Conservation (phyloP, 2,888 invertebrate genomes). For the Tiliacea aurago region DNA sequence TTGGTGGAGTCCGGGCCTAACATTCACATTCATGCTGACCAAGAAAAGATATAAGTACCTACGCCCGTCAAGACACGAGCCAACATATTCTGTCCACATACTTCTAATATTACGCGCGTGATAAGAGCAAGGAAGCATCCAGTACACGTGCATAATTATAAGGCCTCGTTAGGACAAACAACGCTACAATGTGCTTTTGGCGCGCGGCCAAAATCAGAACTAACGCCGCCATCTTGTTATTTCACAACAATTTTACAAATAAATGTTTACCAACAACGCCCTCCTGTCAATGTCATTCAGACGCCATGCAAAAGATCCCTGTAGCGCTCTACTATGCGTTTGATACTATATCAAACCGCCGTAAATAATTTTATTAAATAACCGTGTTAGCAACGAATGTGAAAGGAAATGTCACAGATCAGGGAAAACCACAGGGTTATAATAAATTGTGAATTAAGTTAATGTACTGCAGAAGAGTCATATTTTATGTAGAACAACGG, state of each 20-base stretch:
- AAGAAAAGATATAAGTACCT: background rate
- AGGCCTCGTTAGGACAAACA: too few relatives aligned
- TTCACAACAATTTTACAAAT: too few relatives aligned
- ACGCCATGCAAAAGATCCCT: too few relatives aligned
- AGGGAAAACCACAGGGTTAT: constrained; percentile 24
- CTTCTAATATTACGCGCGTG: background rate
- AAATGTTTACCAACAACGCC: too few relatives aligned
- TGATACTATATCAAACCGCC: too few relatives aligned
- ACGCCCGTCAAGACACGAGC: background rate
- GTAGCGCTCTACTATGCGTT: too few relatives aligned
- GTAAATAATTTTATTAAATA: background rate
- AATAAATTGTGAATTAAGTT: constrained; percentile 45
- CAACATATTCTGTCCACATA: background rate
- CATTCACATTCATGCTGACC: background rate
- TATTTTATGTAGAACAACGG: constrained; percentile 32
- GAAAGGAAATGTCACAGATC: constrained; percentile 42
- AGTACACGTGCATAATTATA: background rate
- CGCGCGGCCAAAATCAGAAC: too few relatives aligned
- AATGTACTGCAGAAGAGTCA: constrained; percentile 29
- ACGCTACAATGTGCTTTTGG: too few relatives aligned
- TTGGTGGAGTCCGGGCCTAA: too few relatives aligned
- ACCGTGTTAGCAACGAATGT: constrained; percentile 10
- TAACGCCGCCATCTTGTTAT: too few relatives aligned
- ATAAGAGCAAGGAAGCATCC: background rate
- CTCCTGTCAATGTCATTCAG: too few relatives aligned